A percentile compares a stretch with the other conserved stretches of the same genome.
Evolutionary conservation across 2,888 invertebrate genomes (phyloP).

Genomic region (Xanthia togata): DNA sequence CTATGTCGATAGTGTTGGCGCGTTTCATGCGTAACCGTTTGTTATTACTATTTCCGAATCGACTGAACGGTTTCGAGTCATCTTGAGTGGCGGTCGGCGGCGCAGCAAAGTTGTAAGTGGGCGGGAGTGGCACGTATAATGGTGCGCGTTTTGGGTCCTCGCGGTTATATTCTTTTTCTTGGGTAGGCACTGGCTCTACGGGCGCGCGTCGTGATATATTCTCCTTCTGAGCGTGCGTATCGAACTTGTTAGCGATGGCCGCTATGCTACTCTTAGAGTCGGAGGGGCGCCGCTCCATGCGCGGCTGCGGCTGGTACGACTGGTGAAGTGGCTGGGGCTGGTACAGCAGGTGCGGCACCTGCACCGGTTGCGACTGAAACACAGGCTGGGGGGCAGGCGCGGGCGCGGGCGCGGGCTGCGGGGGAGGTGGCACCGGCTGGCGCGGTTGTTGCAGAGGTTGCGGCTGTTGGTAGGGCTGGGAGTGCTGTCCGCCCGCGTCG

Average conservation of each 20-base stretch:
- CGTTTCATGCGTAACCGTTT: conserved; percentile 94
- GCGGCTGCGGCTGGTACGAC: conserved; percentile 62
- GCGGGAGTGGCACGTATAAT: conserved; percentile 83
- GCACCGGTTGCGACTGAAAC: conserved; percentile 40
- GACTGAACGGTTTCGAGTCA: conserved; percentile 79
- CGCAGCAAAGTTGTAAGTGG: conserved; percentile 86
- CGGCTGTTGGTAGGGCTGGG: conserved; percentile 45
- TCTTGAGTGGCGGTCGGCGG: conserved; percentile 79
- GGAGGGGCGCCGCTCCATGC: conserved; percentile 77
- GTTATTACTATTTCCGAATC: conserved; percentile 90
- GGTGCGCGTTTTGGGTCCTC: conserved; percentile 77
- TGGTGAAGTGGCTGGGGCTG: conserved; percentile 53
- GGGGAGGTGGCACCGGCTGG: conserved; percentile 25
- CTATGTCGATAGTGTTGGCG: conserved; percentile 97
- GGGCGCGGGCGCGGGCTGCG: conserved; percentile 23
- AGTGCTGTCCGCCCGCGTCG: conserved; percentile 67
- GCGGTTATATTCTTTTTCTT: conserved; percentile 67
- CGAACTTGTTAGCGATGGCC: conserved; percentile 85
- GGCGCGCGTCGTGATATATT: conserved; percentile 67
- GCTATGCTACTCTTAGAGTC: conserved; percentile 83
- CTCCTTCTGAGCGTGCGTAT: conserved; percentile 76
- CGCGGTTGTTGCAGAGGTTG: conserved; percentile 36
- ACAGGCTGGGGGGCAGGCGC: conserved; percentile 21
- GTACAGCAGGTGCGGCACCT: conserved; percentile 41
- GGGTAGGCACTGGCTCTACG: conserved; percentile 53